Base-by-base conservation (phyloP, 2,113 vertebrate species). In the Spilogale gracilis region DNA sequence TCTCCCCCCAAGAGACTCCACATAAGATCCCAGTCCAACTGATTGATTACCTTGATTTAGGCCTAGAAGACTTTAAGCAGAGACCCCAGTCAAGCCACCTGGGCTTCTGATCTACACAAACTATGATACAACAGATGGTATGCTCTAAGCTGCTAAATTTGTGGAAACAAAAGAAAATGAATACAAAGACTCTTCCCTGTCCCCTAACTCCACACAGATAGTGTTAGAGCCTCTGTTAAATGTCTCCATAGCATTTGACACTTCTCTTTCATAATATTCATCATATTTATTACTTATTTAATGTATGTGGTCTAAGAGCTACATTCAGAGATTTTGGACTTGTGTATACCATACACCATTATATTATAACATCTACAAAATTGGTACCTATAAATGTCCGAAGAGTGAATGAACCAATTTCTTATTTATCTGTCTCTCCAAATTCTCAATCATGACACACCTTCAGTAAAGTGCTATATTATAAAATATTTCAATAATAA, bases 401-500 rank as follows among this genome's bases (percentile, higher is more conserved):
- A 1, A 96, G 50, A 96, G 3, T 86, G 25, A 94, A 91, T 84
- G 9, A 91, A 86, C 50, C 93, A 65, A 63, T 45, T 96, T 95
- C 88, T 92, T 63, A 93, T 73, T 96, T 32, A 97, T 92, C 20
- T 95, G 11, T 91, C 76, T 95, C 84, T 84, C 81, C 95, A 89
- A 97, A 93, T 83, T 80, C 52, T 96, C 87, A 83, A 45, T 56
- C 43, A 91, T n/a, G 1, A 93, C 65, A 82, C 0, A 87, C 3
- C 52, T 82, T 76, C 12, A 79, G 2, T 84, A 95, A 82, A 97
- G 45, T 80, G n/a, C 27, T 89, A 48, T 17, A 78, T 65, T 92
- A 96, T 45, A 95, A 96, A 96, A 87, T 90, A 95, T 76, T 83
- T 91, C 60, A 86, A 50, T 65, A 85, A 27, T 86, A 94, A 94